Base-by-base conservation (phyloP, 2,113 vertebrate species). In the Serilophus lunatus region DNA sequence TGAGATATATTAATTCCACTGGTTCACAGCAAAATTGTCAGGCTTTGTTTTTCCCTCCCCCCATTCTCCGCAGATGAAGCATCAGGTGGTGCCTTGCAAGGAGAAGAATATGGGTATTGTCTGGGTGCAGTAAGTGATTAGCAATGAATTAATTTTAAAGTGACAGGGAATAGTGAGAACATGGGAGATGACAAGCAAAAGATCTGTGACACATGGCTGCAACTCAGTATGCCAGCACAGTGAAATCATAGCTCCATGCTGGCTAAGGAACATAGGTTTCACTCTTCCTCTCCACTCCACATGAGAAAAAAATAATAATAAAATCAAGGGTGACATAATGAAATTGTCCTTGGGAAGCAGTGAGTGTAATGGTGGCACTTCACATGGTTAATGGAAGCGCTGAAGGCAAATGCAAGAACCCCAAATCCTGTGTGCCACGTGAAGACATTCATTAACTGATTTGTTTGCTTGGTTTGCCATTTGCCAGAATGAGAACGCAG, bases 141-240 rank as follows among this genome's bases (percentile, higher is more conserved):
- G 86, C 86, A 93, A 68, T 82, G 42, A 95, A 97, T 95, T 95
- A 87, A 95, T 88, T 89, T 64, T 65, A 3, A 89, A 90, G 83
- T 22, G 54, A 44, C 18, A 75, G 71, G 40, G 82, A 86, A 69
- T 23, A 92, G 64, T 80, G 81, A 96, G 83, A 49, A 80, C 74
- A 93, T 29, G 91, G 85, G 92, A 95, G 81, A 80, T 96, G 94
- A 96, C 95, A 92, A 94, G 91, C 85, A 81, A 60, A 86, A 89
- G 93, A 96, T 94, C 86, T 91, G 94, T 95, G 96, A 97, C 92
- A 95, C 92, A 82, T 81, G 93, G 91, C 76, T 97, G 94, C 96
- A 92, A 92, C 56, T 89, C 94, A 92, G 15, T 90, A 64, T 49
- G 82, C 63, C 79, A 89, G 87, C 94, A 91, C n/a, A 91, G 69